Evolutionary conservation across 2,888 invertebrate species (phyloP).

Genomic region (Perdita meconis): DNA sequence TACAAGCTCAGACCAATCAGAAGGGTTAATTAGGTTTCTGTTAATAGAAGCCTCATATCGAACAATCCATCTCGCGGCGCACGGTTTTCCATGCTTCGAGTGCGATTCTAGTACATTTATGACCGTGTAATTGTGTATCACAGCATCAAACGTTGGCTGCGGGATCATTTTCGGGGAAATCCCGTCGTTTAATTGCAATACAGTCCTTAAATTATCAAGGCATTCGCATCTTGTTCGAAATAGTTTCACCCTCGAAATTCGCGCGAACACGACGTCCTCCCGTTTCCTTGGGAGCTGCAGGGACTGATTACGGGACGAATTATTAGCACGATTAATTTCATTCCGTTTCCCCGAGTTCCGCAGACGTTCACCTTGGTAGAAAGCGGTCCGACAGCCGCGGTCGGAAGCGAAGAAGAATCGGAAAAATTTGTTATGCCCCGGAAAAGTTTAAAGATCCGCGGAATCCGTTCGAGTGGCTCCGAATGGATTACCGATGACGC

Average conservation of each 20-base stretch:
- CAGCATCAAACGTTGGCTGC: no score
- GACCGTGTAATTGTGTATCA: not conserved
- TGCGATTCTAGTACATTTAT: not conserved
- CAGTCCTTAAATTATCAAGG: no score
- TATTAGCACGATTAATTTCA: slow-evolving; percentile 20
- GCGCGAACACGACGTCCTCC: not conserved
- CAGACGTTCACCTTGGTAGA: not conserved
- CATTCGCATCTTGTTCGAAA: not conserved
- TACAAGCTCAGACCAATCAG: slow-evolving; percentile 59
- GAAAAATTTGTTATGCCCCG: slow-evolving; percentile 17
- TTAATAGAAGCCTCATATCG: slow-evolving; percentile 43
- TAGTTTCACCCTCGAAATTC: not conserved
- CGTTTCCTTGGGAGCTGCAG: not conserved
- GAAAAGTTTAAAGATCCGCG: slow-evolving; percentile 47
- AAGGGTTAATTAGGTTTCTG: slow-evolving; percentile 65
- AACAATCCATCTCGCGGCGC: slow-evolving; percentile 19
- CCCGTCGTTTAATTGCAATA: no score
- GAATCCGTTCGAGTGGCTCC: slow-evolving; percentile 33
- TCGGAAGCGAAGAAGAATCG: not conserved
- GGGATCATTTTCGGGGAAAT: no score
- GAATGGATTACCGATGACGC: slow-evolving; percentile 45
- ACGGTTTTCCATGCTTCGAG: slow-evolving; percentile 25
- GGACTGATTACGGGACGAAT: not conserved
- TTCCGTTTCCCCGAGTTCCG: not conserved
- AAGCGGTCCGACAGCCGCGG: not conserved